Percentiles rank a stretch among this genome's conserved stretches.
These are phyloP conservation scores for Zeuzera pyrina DNA, from an alignment of 2,888 invertebrate genomes.

Conservation along the genomic window DNA sequence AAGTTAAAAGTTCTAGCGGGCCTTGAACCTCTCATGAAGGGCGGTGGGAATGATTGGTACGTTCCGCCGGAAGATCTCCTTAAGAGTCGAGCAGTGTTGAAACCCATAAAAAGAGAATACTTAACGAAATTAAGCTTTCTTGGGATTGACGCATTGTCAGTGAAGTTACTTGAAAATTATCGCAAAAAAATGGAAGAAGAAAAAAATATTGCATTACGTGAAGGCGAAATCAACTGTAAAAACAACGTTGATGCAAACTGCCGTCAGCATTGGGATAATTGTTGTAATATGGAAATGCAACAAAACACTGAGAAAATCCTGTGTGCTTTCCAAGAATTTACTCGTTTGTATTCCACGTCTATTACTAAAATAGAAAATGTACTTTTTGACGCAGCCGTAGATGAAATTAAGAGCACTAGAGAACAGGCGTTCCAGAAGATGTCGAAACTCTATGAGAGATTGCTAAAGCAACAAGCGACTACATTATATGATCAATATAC, in stretches of 20 bases:
- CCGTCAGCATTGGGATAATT: slow-evolving; percentile 26
- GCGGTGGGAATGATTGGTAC: slow-evolving; percentile 54
- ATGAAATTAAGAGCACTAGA: slow-evolving; percentile 33
- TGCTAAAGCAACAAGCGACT: slow-evolving; percentile 40
- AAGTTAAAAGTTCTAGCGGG: slow-evolving; percentile 49
- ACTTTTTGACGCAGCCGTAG: slow-evolving; percentile 34
- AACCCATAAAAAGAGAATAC: slow-evolving; percentile 36
- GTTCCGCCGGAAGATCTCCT: slow-evolving; percentile 44
- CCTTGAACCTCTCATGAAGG: slow-evolving; percentile 48
- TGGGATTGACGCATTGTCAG: slow-evolving; percentile 37
- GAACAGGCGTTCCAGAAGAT: slow-evolving; percentile 32
- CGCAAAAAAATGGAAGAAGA: slow-evolving; percentile 29
- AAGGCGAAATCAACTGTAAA: slow-evolving; percentile 42
- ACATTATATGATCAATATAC: slow-evolving; percentile 38
- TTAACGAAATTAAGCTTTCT: slow-evolving; percentile 35
- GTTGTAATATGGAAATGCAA: slow-evolving; percentile 22
- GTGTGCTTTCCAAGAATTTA: slow-evolving; percentile 38
- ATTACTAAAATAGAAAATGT: slow-evolving; percentile 40
- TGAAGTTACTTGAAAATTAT: slow-evolving; percentile 27
- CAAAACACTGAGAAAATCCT: slow-evolving; percentile 35
- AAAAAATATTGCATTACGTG: slow-evolving; percentile 24
- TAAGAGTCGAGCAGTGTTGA: slow-evolving; percentile 36
- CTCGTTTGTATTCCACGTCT: slow-evolving; percentile 32
- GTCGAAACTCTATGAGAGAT: slow-evolving; percentile 28
- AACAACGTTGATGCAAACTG: slow-evolving; percentile 23